Percentiles rank a stretch among this genome's conserved stretches.
These are phyloP conservation scores for Parapristionchus giblindavisi DNA, from an alignment of 2,888 invertebrate species.

Conservation along the genomic window DNA sequence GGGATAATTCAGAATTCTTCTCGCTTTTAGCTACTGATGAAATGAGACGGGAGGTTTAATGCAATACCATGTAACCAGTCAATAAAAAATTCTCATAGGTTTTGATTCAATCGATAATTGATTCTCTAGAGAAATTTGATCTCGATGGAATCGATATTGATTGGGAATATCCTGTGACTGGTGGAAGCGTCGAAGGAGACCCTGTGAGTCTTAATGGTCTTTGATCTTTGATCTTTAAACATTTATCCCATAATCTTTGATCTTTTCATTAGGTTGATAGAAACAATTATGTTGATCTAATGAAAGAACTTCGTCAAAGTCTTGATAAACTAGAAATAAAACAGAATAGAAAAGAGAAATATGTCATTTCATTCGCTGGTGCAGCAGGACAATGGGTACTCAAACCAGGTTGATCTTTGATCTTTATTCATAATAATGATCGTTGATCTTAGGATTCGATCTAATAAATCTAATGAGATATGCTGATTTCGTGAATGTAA, in stretches of 20 bases:
- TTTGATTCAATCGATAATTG: conserved; percentile 23
- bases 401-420: conserved; percentile 54
- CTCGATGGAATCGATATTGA: conserved; percentile 68
- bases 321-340: conserved; percentile 52
- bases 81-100: conserved; percentile 1
- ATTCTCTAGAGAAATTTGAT: conserved; percentile 43
- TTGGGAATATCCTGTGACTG: conserved; percentile 69
- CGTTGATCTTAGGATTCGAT: conserved; percentile 58
- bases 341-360: conserved; percentile 30
- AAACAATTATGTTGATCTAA: conserved; percentile 64
- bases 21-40: conserved; percentile 56
- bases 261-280: conserved; percentile 51
- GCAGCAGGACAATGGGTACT: conserved; percentile 69
- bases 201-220: conserved; percentile 41
- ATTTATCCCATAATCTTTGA: not conserved
- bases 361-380: conserved; percentile 66
- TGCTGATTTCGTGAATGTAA: conserved; percentile 68
- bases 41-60: conserved; percentile 44
- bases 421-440: not conserved
- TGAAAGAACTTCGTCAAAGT: conserved; percentile 60
- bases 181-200: conserved; percentile 61
- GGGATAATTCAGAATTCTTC: conserved; percentile 68
- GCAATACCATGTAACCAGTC: not conserved
- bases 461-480: conserved; percentile 60
- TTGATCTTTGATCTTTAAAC: not conserved